Base-by-base conservation (phyloP, 1,140 invertebrate genomes). In the Zaprionus davidi region DNA sequence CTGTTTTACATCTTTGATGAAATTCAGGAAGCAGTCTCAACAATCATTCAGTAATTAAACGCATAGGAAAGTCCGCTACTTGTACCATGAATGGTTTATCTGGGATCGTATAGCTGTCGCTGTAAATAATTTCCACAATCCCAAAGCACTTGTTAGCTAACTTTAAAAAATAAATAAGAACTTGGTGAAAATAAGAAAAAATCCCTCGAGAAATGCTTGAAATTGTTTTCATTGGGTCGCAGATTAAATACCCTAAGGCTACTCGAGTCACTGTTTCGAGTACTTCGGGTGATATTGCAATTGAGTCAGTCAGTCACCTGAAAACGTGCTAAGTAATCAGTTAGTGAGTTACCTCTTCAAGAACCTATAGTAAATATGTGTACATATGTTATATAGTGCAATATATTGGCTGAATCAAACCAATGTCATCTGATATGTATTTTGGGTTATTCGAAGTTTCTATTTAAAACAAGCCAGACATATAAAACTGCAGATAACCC, bases 41-140 rank as follows among this genome's bases (percentile, higher is more conserved):
- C 31, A 64, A 53, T 36, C 62, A 53, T 64, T 64, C 62, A 64
- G 49, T 20, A 53, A 64, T 51, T 51, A 31, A 34, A 36, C 22
- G 17, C 26, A 36, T 36, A 34, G 46, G 26, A 64, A 53, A 53
- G 51, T 28, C 34, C 51, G 13, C 34, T 13, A 38, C 3, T 7
- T 15, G 34, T 11, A n/a, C 15, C 17, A 56, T 56, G 63, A 65
- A 66, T 66, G 63, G 63, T 24, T 66, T 66, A 66, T 66, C 63
- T 56, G 34, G 4, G 6, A 15, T 53, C 34, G 62, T 55, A 56
- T 55, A 38, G 38, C 24, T 12, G 22, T 22, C 11, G 20, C 38
- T 65, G 34, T 66, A 66, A 66, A 66, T 66, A 41, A 56, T 66
- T 17, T 56, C 17, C 63, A 28, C 36, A 65, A 56, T 56, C 51